Evolutionary conservation across 2,113 vertebrate species (phyloP).

Genomic region (Sylvia atricapilla): DNA sequence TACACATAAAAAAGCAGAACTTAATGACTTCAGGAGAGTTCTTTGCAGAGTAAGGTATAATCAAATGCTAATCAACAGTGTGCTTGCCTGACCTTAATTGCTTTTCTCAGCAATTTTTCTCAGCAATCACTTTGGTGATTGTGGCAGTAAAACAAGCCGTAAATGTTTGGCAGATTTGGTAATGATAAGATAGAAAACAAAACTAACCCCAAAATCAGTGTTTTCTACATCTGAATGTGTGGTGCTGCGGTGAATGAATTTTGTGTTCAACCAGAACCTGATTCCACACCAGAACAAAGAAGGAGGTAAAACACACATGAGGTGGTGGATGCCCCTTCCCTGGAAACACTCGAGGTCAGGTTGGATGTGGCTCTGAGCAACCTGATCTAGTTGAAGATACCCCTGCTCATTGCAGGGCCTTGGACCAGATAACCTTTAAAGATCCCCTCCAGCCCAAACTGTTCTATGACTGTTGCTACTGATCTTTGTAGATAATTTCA

Average conservation of each 20-base stretch:
- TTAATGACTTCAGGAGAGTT: neutral
- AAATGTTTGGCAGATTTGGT: neutral
- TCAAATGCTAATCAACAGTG: neutral
- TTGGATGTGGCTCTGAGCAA: neutral
- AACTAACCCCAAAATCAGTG: neutral
- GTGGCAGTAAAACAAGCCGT: neutral
- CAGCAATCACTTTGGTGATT: neutral
- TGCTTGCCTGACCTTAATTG: neutral
- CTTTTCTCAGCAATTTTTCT: neutral
- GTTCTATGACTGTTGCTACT: neutral
- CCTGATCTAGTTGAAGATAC: neutral
- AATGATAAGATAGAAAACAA: neutral
- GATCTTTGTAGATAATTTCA: neutral
- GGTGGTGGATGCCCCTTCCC: neutral
- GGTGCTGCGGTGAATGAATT: neutral
- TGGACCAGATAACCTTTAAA: neutral
- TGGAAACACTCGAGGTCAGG: neutral
- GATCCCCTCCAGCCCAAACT: neutral
- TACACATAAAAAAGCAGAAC: neutral
- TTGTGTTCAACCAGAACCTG: neutral
- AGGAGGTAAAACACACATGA: neutral
- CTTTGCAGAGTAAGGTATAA: neutral
- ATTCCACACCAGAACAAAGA: neutral
- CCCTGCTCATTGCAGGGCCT: neutral
- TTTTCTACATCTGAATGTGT: neutral